Percentiles rank a stretch among this genome's conserved stretches.
These are phyloP conservation scores for Callionymus lyra DNA, from an alignment of 2,113 vertebrate species.

Conservation along the genomic window DNA sequence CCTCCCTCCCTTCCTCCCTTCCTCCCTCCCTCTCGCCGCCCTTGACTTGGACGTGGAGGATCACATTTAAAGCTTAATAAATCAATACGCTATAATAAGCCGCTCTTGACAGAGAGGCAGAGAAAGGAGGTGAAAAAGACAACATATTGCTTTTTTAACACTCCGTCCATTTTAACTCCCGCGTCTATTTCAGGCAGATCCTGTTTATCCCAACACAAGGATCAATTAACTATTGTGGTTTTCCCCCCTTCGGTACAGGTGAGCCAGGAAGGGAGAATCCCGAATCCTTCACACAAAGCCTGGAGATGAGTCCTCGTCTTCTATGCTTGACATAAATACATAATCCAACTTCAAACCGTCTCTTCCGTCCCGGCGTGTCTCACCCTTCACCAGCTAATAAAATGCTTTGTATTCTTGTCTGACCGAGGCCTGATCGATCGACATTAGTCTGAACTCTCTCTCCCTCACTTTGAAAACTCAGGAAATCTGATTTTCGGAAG, in stretches of 20 bases:
- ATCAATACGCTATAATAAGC: slow-evolving; percentile 74
- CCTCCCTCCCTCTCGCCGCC: slow-evolving; percentile 67
- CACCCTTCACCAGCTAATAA: slow-evolving; percentile 82
- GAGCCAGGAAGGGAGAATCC: no score
- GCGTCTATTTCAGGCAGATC: not conserved
- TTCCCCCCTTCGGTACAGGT: no score
- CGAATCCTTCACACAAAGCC: no score
- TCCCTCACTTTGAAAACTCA: slow-evolving; percentile 70
- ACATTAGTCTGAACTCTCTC: slow-evolving; percentile 67
- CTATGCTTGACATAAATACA: no score
- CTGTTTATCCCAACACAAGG: no score
- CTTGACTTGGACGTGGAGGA: slow-evolving; percentile 84
- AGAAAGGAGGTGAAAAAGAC: slow-evolving; percentile 32
- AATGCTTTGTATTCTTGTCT: slow-evolving; percentile 78
- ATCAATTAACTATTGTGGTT: no score
- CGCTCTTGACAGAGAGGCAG: slow-evolving; percentile 59
- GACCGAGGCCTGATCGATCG: slow-evolving; percentile 79
- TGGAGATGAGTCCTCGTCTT: no score
- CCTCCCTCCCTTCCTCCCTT: not conserved
- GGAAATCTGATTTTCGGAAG: slow-evolving; percentile 69
- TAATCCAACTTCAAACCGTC: not conserved
- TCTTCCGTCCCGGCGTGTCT: slow-evolving; percentile 41
- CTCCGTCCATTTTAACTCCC: slow-evolving; percentile 35
- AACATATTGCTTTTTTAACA: slow-evolving; percentile 72
- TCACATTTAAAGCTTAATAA: slow-evolving; percentile 73